Evolutionary conservation across 2,888 invertebrate species (phyloP), one percentile per base, ranked within the genome.

Genomic region (Ormyrus labotus): DNA sequence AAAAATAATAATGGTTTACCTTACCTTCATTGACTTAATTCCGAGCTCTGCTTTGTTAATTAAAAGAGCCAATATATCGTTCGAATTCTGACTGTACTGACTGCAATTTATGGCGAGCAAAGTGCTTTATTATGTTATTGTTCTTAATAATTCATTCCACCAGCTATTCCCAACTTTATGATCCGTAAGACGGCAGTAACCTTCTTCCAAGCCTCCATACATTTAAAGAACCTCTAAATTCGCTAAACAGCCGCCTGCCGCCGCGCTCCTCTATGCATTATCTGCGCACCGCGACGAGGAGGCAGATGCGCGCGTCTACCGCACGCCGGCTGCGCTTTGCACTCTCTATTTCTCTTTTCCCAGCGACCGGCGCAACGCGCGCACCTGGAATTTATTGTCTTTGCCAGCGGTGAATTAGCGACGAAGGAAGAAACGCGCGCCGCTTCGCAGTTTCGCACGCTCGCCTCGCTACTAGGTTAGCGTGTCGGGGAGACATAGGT

Each of bases 301-400:
- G 34, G 34, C 53, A 10, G 53, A 55, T 55, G 45, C 55, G 51
- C 68, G 19, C 19, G 11, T 3, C 6, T 10, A 6, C 13, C 60
- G 60, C 51, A n/a, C 48, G 2, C 47, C 48, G 60, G 51, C 61
- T 51, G 0, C 58, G 8, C 57, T 51, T 51, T 53, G 5, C 50
- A 34, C 19, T 58, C 55, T 8, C 57, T 73, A 45, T 53, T 45
- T 67, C 61, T 73, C n/a, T 47, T 13, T 60, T 34, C 19, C n/a
- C 48, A 19, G 19, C 69, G 47, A 51, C 7, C 19, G 2, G 19
- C 19, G 0, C 19, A 19, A 1, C 69, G 64, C 69, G 64, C 70
- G 65, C 79, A 74, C 70, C 64, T 79, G 63, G 58, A 74, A 74
- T 75, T 70, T 75, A 75, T 75, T 70, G 65, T 80, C 70, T 74